Base-by-base conservation (phyloP, 2,113 vertebrate genomes). In the Columba livia region DNA sequence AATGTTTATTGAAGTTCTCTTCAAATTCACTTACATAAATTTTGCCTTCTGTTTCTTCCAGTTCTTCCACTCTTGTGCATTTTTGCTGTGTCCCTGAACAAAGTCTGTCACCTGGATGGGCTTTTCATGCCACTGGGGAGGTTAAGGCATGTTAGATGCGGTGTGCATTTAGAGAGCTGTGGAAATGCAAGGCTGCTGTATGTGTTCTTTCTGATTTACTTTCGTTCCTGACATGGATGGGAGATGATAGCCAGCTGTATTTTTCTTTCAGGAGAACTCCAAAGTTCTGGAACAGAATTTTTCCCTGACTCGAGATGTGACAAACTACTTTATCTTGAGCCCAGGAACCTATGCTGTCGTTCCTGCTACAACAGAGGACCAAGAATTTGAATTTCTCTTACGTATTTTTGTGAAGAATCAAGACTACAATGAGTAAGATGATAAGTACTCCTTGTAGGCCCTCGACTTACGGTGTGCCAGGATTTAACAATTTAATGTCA, bases 331-430 rank as follows among this genome's bases (percentile, higher is more conserved):
- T 31, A 60, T 2, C 28, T 61, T 98, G 91, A 95, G 31, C 10
- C 96, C 97, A 2, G 98, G 98, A 51, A 97, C 88, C 34, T 98
- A 98, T 1, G 84, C 93, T 3, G 34, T 97, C 2, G 12, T 95
- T 24, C 84, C 95, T 51, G 60, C 53, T 14, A 25, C 89, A 17
- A 5, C n/a, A 34, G 80, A 71, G 66, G 50, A 78, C 6, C 91
- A 71, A 36, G 66, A 91, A 56, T 94, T 92, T 8, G 61, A 97
- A 58, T 98, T 98, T 73, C 92, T 98, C 57, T 77, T 98, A 36
- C 84, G 94, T 31, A 96, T 98, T 90, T 98, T 98, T 74, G 15
- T 90, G 25, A 98, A 94, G 91, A 92, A 42, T 18, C 89, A 94
- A 16, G 75, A 73, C 20, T 58, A 13, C 51, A 28, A 89, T 36